phyloP scores from a whole-genome alignment of 2,888 invertebrate genomes.

The Epistrophe eligans region DNA sequence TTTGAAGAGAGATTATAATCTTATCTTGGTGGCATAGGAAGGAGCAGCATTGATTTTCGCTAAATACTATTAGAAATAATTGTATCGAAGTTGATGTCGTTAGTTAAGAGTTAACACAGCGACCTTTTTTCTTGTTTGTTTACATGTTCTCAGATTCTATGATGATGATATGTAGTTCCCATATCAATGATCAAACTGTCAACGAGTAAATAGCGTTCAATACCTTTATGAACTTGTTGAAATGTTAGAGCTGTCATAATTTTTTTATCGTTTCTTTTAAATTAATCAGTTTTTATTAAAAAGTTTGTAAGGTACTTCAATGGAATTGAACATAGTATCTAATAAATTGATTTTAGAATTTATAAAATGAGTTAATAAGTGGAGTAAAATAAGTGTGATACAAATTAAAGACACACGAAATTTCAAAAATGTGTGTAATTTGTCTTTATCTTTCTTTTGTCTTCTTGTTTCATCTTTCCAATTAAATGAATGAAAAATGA shows the following conservation, averaged over 20 bases:
- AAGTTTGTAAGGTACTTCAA: not conserved
- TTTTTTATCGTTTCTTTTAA: constrained; percentile 30
- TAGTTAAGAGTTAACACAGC: constrained; percentile 4
- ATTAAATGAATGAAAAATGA: not conserved
- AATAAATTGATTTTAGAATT: not conserved
- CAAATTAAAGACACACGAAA: not conserved
- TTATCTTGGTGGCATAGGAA: constrained; percentile 59
- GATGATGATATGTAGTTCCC: not conserved
- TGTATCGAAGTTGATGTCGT: constrained; percentile 4
- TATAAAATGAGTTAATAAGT: not conserved
- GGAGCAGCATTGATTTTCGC: constrained; percentile 55
- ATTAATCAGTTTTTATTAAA: constrained; percentile 32
- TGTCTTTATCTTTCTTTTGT: not conserved
- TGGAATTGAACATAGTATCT: not conserved
- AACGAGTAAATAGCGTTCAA: not conserved
- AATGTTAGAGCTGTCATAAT: constrained; percentile 40
- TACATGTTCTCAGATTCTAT: constrained; percentile 4
- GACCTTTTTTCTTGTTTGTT: not conserved
- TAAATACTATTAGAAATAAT: constrained; percentile 47
- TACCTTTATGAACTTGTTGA: constrained; percentile 24
- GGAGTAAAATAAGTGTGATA: not conserved
- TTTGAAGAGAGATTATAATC: constrained; percentile 42
- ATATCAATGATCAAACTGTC: not conserved
- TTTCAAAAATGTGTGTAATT: not conserved
- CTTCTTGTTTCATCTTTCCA: not conserved